These are phyloP conservation scores for Asbolus verrucosus DNA, from an alignment of 1,140 invertebrate genomes.

Conservation along the genomic window DNA sequence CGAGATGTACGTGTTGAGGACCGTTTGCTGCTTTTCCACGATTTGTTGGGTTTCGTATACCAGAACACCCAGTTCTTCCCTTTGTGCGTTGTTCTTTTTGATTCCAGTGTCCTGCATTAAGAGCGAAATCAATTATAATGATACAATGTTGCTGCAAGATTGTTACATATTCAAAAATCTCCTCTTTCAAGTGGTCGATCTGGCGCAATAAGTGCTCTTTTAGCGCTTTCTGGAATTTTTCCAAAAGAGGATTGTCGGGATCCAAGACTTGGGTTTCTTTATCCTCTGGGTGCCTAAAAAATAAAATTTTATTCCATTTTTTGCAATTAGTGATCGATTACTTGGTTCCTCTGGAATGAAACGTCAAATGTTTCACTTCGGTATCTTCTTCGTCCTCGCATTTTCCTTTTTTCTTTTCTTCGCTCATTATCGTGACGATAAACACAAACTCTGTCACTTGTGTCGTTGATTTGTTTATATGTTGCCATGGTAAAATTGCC, in stretches of 20 bases:
- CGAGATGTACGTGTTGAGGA: conserved; percentile 51
- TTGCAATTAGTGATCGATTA: too few species aligned
- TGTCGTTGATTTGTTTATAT: neutral
- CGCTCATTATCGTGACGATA: neutral
- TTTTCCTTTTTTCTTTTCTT: neutral
- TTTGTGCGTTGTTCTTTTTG: conserved; percentile 55
- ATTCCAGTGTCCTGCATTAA: conserved; percentile 56
- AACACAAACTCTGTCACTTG: neutral
- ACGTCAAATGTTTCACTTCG: neutral
- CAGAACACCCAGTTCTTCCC: conserved; percentile 58
- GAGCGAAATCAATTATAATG: neutral
- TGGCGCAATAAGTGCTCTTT: conserved; percentile 70
- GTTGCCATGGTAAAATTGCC: neutral
- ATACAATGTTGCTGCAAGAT: neutral
- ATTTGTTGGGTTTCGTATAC: conserved; percentile 60
- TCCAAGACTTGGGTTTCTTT: conserved; percentile 63
- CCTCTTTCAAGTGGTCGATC: conserved; percentile 69
- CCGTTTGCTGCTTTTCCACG: conserved; percentile 57
- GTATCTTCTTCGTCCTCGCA: neutral
- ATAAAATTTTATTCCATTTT: too few species aligned
- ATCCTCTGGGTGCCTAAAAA: neutral
- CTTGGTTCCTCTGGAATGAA: too few species aligned
- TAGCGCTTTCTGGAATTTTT: conserved; percentile 73
- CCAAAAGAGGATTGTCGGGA: conserved; percentile 75
- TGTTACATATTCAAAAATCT: conserved; percentile 71